Conservation (phyloP, 92 coral and sea anemone species). For the Porites rus region DNA sequence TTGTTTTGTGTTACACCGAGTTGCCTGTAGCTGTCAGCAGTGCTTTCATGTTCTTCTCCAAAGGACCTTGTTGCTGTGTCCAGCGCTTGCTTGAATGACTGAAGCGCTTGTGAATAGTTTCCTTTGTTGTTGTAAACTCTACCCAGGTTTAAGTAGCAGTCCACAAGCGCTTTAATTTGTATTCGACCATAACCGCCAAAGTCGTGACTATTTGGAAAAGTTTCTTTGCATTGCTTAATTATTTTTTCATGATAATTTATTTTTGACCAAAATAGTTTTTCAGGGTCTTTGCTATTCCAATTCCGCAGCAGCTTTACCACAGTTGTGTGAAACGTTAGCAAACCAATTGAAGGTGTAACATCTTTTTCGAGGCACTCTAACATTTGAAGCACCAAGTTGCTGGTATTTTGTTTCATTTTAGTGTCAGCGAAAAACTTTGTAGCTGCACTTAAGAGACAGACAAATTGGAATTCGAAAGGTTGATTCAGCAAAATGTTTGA, state of each 20-base stretch:
- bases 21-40: conserved; percentile 16
- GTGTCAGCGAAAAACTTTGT: no score
- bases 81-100: not conserved
- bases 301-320: fast-evolving
- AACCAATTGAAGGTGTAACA: not conserved
- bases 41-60: conserved; percentile 12
- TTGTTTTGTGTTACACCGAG: not conserved
- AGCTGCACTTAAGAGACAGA: no score
- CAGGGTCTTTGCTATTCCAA: not conserved
- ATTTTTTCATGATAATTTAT: not conserved
- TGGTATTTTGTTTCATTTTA: no score
- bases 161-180: not conserved
- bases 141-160: not conserved
- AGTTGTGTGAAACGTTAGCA: not conserved
- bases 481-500: no score
- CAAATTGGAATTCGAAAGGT: no score
- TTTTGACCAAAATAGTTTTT: not conserved
- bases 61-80: not conserved
- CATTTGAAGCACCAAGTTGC: not conserved
- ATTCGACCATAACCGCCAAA: not conserved
- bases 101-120: not conserved
- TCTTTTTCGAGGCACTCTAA: not conserved
- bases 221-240: not conserved
- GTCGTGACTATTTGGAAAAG: no score
- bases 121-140: no score